Evolutionary conservation across 2,888 invertebrate species (phyloP), one percentile per base, ranked within the genome.

Genomic region (Nephrotoma flavescens): DNA sequence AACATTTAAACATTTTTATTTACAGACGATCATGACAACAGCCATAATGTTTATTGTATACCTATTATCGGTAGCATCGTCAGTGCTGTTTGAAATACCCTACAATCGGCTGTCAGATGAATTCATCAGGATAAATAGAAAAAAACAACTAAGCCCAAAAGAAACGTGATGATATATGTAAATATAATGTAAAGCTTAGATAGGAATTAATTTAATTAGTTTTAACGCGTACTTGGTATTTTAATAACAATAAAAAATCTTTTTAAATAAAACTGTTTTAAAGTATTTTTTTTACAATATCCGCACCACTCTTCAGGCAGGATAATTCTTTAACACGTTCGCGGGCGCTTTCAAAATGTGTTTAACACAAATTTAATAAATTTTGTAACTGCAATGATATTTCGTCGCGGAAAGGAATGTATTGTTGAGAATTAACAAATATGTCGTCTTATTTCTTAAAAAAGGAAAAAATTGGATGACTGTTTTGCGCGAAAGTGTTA

Each of bases 41-140:
- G 88, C 89, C 19, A 86, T 89, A 41, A 88, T 89, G 83, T 83
- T 88, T 9, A 41, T 89, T 11, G 87, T 89, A 12, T 88, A 89
- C 83, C 45, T 87, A 3, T 87, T 88, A 31, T 88, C 90, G 6
- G 88, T 90, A 87, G n/a, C 89, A 19, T 86, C 88, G 42, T 88
- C 89, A 6, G 84, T 89, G 7, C 86, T 90, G 57, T 87, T 90
- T 86, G 90, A 90, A 87, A 87, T 90, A 86, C 90, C 90, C 83
- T 88, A 89, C 86, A 89, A 89, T 86, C 88, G 89, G 87, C 86
- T 90, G 52, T 89, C 90, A 31, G 89, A 87, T 83, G 88, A 85
- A 86, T 89, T 89, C 87, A 31, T 71, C 9, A 71, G 15, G 15
- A 57, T 15, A 71, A 71, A 71, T 71, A 19, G 71, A 9, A 71